Conservation (phyloP, 2,113 vertebrate genomes). For the Entomyzon cyanotis region DNA sequence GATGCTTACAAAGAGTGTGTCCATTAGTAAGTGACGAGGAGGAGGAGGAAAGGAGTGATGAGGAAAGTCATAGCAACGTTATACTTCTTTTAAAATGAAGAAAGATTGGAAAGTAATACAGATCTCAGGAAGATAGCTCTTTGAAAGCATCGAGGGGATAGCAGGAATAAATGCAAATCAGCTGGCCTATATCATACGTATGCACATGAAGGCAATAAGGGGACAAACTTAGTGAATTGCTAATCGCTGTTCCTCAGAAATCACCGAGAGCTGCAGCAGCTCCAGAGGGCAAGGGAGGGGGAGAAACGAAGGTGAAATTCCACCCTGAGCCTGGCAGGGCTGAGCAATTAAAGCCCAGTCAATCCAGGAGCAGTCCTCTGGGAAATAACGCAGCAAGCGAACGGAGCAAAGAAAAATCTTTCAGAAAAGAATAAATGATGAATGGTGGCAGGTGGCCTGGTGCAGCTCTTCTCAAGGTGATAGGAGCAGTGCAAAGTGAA, state of each 20-base stretch:
- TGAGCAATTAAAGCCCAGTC: constrained; percentile 57
- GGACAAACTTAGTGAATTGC: not conserved
- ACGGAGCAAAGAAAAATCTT: constrained; percentile 14
- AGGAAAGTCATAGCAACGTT: not conserved
- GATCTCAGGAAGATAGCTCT: not conserved
- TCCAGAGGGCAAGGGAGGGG: not conserved
- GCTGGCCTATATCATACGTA: not conserved
- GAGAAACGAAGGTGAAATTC: constrained; percentile 38
- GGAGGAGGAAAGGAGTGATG: not conserved
- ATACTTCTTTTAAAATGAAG: not conserved
- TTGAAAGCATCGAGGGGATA: not conserved
- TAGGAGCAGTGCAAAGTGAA: not conserved
- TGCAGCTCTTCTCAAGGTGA: not conserved
- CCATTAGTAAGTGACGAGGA: not conserved
- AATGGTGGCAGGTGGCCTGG: not conserved
- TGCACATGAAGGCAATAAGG: not conserved
- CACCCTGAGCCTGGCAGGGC: not conserved
- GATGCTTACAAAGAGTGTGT: rapidly evolving
- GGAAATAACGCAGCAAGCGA: constrained; percentile 40
- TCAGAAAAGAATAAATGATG: constrained; percentile 25
- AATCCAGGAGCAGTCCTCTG: constrained; percentile 38
- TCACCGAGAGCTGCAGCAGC: not conserved
- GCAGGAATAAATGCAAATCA: not conserved
- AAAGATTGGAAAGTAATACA: not conserved
- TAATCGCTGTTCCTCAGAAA: not conserved